phyloP scores from a whole-genome alignment of 1,140 invertebrate species.

The Drosophila guanche region DNA sequence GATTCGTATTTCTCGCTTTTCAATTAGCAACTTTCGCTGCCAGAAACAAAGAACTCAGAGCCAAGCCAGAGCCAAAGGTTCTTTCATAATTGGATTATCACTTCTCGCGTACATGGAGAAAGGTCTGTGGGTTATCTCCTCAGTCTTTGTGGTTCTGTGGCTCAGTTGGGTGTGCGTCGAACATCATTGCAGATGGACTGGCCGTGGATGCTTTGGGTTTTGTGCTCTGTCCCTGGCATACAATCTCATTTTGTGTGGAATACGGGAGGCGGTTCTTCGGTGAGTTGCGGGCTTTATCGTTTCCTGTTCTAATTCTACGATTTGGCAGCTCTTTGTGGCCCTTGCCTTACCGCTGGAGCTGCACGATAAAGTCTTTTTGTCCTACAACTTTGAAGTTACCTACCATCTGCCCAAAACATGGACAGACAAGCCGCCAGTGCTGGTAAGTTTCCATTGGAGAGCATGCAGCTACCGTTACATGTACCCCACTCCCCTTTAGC shows the following conservation, averaged over 20 bases:
- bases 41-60: conserved; percentile 34
- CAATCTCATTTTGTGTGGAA: conserved; percentile 52
- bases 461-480: too few species aligned
- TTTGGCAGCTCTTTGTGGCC: conserved; percentile 86
- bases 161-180: conserved; percentile 12
- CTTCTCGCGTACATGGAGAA: conserved; percentile 2
- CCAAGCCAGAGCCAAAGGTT: too few species aligned
- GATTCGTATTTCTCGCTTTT: conserved; percentile 19
- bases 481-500: background rate
- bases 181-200: background rate
- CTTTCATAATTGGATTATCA: conserved; percentile 50
- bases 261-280: conserved; percentile 46
- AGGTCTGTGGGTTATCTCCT: conserved; percentile 18
- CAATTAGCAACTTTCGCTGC: conserved; percentile 72
- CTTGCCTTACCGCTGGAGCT: conserved; percentile 89
- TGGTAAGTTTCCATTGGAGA: conserved; percentile 34
- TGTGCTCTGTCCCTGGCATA: background rate
- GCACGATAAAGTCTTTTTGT: conserved; percentile 87
- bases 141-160: background rate
- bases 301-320: background rate
- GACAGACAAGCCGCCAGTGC: conserved; percentile 34
- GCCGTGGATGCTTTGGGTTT: conserved; percentile 9
- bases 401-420: conserved; percentile 84
- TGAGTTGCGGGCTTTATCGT: conserved; percentile 8
- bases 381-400: conserved; percentile 90